These are phyloP conservation scores for Cyprinodon diabolis DNA, from an alignment of 2,797 vertebrate genomes.

Conservation along the genomic window DNA sequence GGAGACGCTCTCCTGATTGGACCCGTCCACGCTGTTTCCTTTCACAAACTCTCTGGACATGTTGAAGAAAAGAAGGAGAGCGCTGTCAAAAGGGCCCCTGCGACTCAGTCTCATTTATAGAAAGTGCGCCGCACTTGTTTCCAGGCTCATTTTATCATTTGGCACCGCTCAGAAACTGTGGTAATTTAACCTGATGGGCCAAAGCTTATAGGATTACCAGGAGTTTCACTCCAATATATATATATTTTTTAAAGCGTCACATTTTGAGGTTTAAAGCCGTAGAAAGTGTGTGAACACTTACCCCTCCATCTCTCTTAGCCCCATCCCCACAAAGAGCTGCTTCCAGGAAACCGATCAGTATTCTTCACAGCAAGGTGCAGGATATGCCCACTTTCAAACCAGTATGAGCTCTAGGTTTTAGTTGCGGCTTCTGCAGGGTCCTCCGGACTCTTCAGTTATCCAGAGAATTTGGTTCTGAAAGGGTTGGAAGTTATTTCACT, in stretches of 20 bases:
- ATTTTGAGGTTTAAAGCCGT: constrained; percentile 15
- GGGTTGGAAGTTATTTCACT: constrained; percentile 37
- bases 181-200: constrained; percentile 47
- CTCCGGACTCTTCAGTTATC: constrained; percentile 4
- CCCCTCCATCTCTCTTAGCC: constrained; percentile 63
- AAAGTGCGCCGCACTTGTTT: constrained; percentile 11
- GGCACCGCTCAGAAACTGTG: constrained; percentile 45
- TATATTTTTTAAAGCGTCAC: neutral
- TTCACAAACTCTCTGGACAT: constrained; percentile 60
- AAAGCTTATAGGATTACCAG: constrained; percentile 50
- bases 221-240: constrained; percentile 25
- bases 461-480: neutral
- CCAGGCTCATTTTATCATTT: constrained; percentile 58
- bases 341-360: constrained; percentile 63
- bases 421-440: constrained; percentile 27
- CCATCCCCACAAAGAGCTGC: constrained; percentile 46
- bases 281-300: constrained; percentile 55
- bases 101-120: constrained; percentile 9
- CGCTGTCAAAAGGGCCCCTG: constrained; percentile 15
- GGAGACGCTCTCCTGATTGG: constrained; percentile 43
- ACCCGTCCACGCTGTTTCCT: constrained; percentile 43
- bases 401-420: constrained; percentile 20
- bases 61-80: constrained; percentile 15
- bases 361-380: constrained; percentile 58
- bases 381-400: constrained; percentile 21